Evolutionary conservation across 2,113 vertebrate species (phyloP).

Genomic region (Alces alces): DNA sequence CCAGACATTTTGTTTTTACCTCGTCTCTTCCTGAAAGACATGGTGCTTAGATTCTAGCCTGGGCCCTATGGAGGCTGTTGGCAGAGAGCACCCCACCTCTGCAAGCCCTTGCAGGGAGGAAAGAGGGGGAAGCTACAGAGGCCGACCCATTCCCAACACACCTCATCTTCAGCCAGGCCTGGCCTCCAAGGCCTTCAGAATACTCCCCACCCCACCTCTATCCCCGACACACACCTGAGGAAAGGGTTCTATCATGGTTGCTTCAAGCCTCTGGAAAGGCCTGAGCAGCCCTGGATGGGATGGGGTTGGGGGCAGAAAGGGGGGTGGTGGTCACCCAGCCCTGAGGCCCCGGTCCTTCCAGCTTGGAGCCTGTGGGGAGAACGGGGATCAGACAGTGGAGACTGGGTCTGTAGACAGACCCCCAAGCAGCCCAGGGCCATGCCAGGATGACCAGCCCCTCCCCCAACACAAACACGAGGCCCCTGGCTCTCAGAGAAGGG

Average conservation of each 20-base stretch:
- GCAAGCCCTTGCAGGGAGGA: not conserved
- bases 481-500: constrained; percentile 48
- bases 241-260: not conserved
- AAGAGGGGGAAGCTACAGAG: not conserved
- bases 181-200: not conserved
- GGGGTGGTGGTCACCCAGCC: not conserved
- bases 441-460: constrained; percentile 64
- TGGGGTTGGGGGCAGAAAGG: not conserved
- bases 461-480: constrained; percentile 75
- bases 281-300: not conserved
- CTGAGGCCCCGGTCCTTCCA: not conserved
- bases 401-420: constrained; percentile 63
- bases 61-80: not conserved
- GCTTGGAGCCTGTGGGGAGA: constrained; percentile 55
- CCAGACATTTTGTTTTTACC: not conserved
- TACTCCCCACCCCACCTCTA: not conserved
- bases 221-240: fast-evolving
- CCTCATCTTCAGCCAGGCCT: not conserved
- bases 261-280: not conserved
- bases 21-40: not conserved
- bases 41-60: not conserved
- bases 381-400: constrained; percentile 47
- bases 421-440: constrained; percentile 51
- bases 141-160: not conserved
- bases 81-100: not conserved